Evolutionary conservation across 2,113 vertebrate genomes (phyloP).

Genomic region (Labeo catla): DNA sequence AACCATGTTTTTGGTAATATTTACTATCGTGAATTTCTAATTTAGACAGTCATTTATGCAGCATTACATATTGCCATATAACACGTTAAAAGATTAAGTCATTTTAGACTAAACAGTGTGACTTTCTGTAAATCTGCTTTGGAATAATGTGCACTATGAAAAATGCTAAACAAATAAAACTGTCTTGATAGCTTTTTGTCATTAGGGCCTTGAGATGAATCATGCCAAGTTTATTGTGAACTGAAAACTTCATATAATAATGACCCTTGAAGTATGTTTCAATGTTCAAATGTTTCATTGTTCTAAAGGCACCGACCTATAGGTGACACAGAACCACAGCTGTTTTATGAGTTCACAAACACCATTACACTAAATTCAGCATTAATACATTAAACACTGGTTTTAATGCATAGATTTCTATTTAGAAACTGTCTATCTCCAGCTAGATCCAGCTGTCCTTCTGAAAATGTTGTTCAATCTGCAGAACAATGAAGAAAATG

Average conservation of each 20-base stretch:
- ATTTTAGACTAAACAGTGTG: not conserved
- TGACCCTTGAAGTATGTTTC: not conserved
- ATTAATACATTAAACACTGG: not conserved
- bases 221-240: not conserved
- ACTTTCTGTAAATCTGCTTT: not conserved
- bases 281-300: not conserved
- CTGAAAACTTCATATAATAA: not conserved
- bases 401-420: not conserved
- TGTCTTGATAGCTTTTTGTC: not conserved
- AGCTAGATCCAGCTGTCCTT: not conserved
- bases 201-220: not conserved
- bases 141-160: not conserved
- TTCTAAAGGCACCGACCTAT: not conserved
- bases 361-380: not conserved
- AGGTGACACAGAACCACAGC: not conserved
- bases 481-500: not conserved
- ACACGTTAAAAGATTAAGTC: not conserved
- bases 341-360: not conserved
- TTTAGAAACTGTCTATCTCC: not conserved
- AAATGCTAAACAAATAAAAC: not conserved
- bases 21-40: no score
- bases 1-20: no score
- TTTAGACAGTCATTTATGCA: no score
- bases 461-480: not conserved
- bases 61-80: not conserved